Percentiles rank a stretch among this genome's conserved stretches.
These are phyloP conservation scores for Eremobia ochroleuca DNA, from an alignment of 2,888 invertebrate species.

Conservation along the genomic window DNA sequence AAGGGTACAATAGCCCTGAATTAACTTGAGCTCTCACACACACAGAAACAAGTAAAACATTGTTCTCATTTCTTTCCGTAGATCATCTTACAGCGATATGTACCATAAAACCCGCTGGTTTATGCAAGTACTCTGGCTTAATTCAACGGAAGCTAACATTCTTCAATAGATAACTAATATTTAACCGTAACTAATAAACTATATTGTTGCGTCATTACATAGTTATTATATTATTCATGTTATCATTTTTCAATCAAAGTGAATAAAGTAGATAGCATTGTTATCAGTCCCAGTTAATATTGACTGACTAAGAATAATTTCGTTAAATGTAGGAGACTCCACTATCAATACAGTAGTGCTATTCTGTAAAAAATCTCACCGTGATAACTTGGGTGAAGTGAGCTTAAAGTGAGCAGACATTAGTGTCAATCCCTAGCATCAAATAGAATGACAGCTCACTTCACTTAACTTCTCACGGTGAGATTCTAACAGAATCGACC, in stretches of 20 bases:
- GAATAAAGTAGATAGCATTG: slow-evolving; percentile 13
- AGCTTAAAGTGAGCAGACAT: no score
- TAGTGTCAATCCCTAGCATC: no score
- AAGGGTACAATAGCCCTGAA: neutral
- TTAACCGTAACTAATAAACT: neutral
- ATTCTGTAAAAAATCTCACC: no score
- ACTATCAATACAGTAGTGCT: neutral
- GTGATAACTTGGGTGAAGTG: no score
- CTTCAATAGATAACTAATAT: neutral
- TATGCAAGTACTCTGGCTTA: neutral
- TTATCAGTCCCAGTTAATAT: slow-evolving; percentile 9
- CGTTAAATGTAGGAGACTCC: neutral
- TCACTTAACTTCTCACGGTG: no score
- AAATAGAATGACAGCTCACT: no score
- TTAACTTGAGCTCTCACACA: neutral
- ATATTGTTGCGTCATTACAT: neutral
- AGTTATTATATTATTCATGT: neutral
- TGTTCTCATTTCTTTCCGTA: neutral
- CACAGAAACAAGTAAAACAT: neutral
- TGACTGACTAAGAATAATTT: neutral
- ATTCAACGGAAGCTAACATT: neutral
- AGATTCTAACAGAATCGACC: no score
- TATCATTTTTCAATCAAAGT: neutral
- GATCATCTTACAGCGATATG: neutral
- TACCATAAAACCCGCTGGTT: neutral